These are phyloP conservation scores for Saccopteryx leptura DNA, from an alignment of 2,113 vertebrate genomes.

Conservation along the genomic window DNA sequence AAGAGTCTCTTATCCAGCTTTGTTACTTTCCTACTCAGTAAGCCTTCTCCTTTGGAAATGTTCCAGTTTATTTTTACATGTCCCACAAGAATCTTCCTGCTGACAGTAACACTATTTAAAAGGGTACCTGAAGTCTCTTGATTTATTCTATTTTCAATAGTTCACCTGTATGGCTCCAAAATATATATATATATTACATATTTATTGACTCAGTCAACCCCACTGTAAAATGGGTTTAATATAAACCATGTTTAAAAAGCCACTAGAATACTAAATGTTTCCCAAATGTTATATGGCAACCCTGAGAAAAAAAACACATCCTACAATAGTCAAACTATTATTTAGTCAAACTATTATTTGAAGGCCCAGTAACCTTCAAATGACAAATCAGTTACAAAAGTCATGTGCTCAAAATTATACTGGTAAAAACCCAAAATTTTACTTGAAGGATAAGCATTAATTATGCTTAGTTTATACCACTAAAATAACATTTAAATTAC, in stretches of 20 bases:
- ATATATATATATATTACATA: conserved; percentile 47
- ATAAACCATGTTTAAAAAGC: conserved; percentile 43
- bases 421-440: not conserved
- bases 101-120: conserved; percentile 17
- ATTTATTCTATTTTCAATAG: conserved; percentile 26
- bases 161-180: conserved; percentile 35
- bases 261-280: conserved; percentile 43
- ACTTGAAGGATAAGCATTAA: conserved; percentile 7
- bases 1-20: not conserved
- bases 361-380: not conserved
- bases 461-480: conserved; percentile 14
- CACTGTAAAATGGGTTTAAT: conserved; percentile 50
- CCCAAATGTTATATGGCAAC: conserved; percentile 39
- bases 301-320: not conserved
- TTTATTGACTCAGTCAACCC: conserved; percentile 61
- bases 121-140: conserved; percentile 27
- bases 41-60: not conserved
- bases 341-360: conserved; percentile 28
- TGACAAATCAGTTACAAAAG: conserved; percentile 36
- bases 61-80: conserved; percentile 28
- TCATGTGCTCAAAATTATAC: not conserved
- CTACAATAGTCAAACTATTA: conserved; percentile 17
- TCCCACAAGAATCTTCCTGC: conserved; percentile 11
- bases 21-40: conserved; percentile 9
- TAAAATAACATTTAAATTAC: conserved; percentile 35